Conservation (phyloP, 2,113 vertebrate species). For the Mugil cephalus region DNA sequence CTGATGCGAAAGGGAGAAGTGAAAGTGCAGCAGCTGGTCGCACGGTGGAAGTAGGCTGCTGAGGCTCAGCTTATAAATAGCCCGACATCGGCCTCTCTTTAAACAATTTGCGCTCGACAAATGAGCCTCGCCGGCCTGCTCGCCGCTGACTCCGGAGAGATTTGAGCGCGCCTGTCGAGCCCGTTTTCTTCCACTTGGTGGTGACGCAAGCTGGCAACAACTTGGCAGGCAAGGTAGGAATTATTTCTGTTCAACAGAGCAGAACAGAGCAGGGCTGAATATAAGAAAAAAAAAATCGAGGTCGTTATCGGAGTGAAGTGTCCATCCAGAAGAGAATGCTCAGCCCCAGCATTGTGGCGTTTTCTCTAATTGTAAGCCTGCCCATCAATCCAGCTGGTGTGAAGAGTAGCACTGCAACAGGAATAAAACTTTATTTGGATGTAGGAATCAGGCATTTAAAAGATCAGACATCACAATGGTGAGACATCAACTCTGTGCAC, state of each 20-base stretch:
- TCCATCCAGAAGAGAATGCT: not conserved
- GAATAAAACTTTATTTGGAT: not conserved
- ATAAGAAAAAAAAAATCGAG: slow-evolving; percentile 26
- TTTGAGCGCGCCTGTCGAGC: slow-evolving; percentile 6
- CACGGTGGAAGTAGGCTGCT: slow-evolving; percentile 4
- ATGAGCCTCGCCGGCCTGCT: not conserved
- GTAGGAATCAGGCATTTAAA: not conserved
- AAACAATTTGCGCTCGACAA: not conserved
- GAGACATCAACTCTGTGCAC: too few species aligned
- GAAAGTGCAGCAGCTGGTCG: slow-evolving; percentile 60
- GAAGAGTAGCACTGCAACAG: not conserved
- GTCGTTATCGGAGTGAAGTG: slow-evolving; percentile 1
- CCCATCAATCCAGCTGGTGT: not conserved
- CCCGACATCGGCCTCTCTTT: not conserved
- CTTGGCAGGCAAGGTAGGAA: slow-evolving; percentile 56
- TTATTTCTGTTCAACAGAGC: slow-evolving; percentile 30
- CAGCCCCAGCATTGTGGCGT: not conserved
- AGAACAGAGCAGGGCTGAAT: slow-evolving; percentile 22
- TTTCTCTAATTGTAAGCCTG: not conserved
- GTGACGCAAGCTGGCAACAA: slow-evolving; percentile 47
- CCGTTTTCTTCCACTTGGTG: slow-evolving; percentile 26
- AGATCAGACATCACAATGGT: too few species aligned
- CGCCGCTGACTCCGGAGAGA: slow-evolving; percentile 9
- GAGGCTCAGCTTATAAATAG: slow-evolving; percentile 29
- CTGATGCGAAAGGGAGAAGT: slow-evolving; percentile 36